These are phyloP conservation scores for Vidua chalybeata DNA, from an alignment of 2,113 vertebrate species.

Conservation along the genomic window DNA sequence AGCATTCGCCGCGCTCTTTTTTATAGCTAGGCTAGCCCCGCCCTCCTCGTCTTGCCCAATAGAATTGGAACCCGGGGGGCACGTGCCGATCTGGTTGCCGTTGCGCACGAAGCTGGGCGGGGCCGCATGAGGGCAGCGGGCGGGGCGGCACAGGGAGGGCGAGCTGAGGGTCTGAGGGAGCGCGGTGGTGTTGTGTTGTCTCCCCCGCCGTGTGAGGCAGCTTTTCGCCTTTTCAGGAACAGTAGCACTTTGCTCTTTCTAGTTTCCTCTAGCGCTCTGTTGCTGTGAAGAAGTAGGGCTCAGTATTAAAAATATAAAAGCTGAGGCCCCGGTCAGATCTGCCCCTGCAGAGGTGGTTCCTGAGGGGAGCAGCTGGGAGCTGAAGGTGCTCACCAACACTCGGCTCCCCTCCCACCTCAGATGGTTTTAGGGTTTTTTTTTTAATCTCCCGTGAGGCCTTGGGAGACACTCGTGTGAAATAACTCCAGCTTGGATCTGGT, in stretches of 20 bases:
- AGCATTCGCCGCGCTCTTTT: rapidly evolving
- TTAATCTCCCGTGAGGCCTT: rapidly evolving
- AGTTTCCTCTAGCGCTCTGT: rapidly evolving
- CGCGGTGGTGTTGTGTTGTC: rapidly evolving
- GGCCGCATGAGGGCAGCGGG: not conserved
- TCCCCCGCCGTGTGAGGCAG: rapidly evolving
- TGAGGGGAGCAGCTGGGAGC: not conserved
- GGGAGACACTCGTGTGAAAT: not conserved
- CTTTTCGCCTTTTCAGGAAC: too few relatives aligned
- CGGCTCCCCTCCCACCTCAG: not conserved
- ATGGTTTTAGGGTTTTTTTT: rapidly evolving
- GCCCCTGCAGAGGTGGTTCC: not conserved
- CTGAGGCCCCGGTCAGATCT: not conserved
- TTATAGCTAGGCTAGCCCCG: not conserved
- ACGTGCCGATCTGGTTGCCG: rapidly evolving
- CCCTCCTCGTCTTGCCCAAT: not conserved
- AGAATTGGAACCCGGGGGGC: rapidly evolving
- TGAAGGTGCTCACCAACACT: rapidly evolving
- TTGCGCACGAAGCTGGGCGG: rapidly evolving
- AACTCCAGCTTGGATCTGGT: not conserved
- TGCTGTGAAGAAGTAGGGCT: not conserved
- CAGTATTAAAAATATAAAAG: not conserved
- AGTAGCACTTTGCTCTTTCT: rapidly evolving
- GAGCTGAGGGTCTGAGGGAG: rapidly evolving
- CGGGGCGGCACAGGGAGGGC: rapidly evolving